Percentiles rank a stretch among this genome's conserved stretches.
Evolutionary conservation across 2,888 invertebrate species (phyloP).

Genomic region (Allophyes oxyacanthae): DNA sequence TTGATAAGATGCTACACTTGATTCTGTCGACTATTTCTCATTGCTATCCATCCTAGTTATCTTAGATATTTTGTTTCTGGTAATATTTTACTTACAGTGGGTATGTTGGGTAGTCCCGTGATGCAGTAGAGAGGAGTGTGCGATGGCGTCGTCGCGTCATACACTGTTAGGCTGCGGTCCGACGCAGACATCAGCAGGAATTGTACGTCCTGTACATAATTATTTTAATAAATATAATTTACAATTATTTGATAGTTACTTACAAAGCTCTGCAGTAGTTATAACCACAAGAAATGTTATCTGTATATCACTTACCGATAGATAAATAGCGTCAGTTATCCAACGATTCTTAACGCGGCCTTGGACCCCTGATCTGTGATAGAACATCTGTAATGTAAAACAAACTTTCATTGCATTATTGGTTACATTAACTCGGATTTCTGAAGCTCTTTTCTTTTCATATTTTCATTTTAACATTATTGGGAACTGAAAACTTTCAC

Average conservation of each 20-base stretch:
- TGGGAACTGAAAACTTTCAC: too few relatives aligned
- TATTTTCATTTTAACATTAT: too few relatives aligned
- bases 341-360: constrained; percentile 87
- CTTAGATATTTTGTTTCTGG: too few relatives aligned
- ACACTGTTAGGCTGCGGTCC: constrained; percentile 89
- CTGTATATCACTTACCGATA: constrained; percentile 67
- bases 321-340: constrained; percentile 90
- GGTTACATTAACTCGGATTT: too few relatives aligned
- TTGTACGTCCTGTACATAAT: constrained; percentile 80
- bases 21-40: too few relatives aligned
- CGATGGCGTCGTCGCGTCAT: constrained; percentile 89
- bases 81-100: constrained; percentile 81
- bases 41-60: too few relatives aligned
- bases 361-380: constrained; percentile 84
- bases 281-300: too few relatives aligned
- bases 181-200: constrained; percentile 88
- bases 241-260: background rate
- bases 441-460: too few relatives aligned
- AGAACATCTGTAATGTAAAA: constrained; percentile 78
- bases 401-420: too few relatives aligned
- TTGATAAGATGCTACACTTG: too few relatives aligned
- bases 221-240: background rate
- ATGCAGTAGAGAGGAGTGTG: constrained; percentile 89
- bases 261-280: too few relatives aligned
- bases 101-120: constrained; percentile 88